Base-by-base conservation (phyloP, 2,888 invertebrate genomes). In the Mythimna impura region DNA sequence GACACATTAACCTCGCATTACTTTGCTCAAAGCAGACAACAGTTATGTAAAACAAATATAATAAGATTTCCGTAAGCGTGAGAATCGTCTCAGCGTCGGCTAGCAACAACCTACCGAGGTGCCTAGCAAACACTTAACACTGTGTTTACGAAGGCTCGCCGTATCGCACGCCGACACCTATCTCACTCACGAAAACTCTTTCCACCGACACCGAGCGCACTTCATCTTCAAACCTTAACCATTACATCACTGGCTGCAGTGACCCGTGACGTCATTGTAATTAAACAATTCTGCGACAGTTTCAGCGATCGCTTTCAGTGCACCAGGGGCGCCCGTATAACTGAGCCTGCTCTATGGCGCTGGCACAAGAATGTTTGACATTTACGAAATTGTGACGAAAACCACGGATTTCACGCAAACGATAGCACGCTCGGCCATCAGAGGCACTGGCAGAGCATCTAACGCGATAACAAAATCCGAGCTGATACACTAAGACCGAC, bases 401-500 rank as follows among this genome's bases (percentile, higher is more conserved):
- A 73, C 14, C 74, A 82, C 82, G 81, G 82, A 85, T 81, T 82
- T 80, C 79, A 74, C 75, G 78, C 72, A 63, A 67, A 76, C 80
- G 74, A 80, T 82, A 86, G 81, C 81, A 84, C 80, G 79, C 77
- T 71, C 65, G 65, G 68, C 75, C 84, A 73, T 50, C 73, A 12
- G 58, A 50, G 55, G 40, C 61, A 61, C 61, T 22, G 40, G 40
- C 50, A 81, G 84, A 86, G 83, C 85, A 85, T 87, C 83, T 83
- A 70, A 75, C 74, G 84, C 86, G 92, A 93, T 92, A 92, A 92
- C 90, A 86, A 89, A 89, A 92, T 90, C 92, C 92, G 81, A 89
- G 87, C 89, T 92, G 91, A 93, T 90, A 93, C 91, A 91, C 89
- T 92, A 91, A 94, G 89, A 91, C 89, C 86, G 87, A 90, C 93